These are phyloP conservation scores for Petrolisthes cinctipes DNA, from an alignment of 2,888 invertebrate species.

Conservation along the genomic window DNA sequence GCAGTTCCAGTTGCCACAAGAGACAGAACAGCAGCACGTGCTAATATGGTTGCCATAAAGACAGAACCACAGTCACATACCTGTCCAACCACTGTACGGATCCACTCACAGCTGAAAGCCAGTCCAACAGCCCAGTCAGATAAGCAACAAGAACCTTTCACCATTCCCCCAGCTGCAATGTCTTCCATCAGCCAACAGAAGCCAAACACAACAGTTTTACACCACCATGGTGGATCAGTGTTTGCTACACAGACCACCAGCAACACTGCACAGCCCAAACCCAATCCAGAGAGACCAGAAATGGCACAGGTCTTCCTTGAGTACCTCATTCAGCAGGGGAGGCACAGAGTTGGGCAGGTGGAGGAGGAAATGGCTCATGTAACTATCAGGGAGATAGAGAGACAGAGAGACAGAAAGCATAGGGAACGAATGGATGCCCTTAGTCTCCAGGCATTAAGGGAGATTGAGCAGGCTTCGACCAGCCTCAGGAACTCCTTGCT, in stretches of 20 bases:
- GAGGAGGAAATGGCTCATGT: not conserved
- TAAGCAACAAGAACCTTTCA: not conserved
- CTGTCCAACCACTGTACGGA: not conserved
- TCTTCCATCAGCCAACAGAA: not conserved
- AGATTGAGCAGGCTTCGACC: not conserved
- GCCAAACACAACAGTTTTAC: constrained; percentile 1
- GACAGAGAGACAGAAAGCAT: not conserved
- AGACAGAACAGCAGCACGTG: not conserved
- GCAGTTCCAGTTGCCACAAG: too few relatives aligned
- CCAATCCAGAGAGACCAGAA: not conserved
- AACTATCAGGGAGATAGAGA: not conserved
- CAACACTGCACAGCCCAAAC: not conserved
- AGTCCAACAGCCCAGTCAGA: not conserved
- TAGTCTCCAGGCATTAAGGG: not conserved
- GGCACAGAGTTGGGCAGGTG: not conserved
- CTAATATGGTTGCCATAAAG: not conserved
- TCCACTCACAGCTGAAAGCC: not conserved
- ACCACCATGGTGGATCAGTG: not conserved
- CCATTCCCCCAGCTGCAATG: constrained; percentile 1
- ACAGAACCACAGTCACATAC: not conserved
- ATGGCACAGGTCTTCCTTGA: not conserved
- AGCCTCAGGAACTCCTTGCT: not conserved
- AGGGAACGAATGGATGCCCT: not conserved
- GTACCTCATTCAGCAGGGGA: not conserved
- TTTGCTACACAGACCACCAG: not conserved